These are phyloP conservation scores for Macropus fuliginosus DNA, from an alignment of 2,797 vertebrate genomes.

Conservation along the genomic window DNA sequence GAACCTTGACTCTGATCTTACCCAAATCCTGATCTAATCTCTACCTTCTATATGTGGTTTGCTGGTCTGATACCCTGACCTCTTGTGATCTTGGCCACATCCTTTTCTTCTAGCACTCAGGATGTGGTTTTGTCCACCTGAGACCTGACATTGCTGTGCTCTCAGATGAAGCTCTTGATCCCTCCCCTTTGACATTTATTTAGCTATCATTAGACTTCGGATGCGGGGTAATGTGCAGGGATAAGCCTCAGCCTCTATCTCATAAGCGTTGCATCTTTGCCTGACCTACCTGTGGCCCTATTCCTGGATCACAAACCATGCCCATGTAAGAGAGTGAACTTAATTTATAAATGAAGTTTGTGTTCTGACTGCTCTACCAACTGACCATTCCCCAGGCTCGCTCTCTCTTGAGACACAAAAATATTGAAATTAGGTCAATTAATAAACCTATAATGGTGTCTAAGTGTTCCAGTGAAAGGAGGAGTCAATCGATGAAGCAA, in stretches of 20 bases:
- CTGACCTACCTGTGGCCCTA: neutral
- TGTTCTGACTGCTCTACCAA: neutral
- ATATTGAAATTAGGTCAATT: neutral
- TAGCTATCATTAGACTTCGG: neutral
- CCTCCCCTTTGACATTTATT: neutral
- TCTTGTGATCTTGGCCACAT: neutral
- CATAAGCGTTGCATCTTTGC: neutral
- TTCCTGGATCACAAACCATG: neutral
- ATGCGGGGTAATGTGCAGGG: neutral
- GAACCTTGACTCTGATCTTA: neutral
- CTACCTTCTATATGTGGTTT: neutral
- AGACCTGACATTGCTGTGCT: neutral
- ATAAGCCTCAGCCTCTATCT: neutral
- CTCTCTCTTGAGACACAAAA: neutral
- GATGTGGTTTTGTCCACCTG: neutral
- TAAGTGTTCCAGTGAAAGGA: neutral
- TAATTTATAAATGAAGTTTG: neutral
- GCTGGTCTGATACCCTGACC: neutral
- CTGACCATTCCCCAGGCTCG: neutral
- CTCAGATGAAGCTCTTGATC: neutral
- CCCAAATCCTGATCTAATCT: neutral
- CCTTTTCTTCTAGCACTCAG: neutral
- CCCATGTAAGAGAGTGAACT: neutral
- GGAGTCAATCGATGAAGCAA: neutral
- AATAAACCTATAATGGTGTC: neutral